Percentiles rank a stretch among this genome's conserved stretches.
These are phyloP conservation scores for Chaetogeoica ovagalla DNA, from an alignment of 2,888 invertebrate species.

Conservation along the genomic window DNA sequence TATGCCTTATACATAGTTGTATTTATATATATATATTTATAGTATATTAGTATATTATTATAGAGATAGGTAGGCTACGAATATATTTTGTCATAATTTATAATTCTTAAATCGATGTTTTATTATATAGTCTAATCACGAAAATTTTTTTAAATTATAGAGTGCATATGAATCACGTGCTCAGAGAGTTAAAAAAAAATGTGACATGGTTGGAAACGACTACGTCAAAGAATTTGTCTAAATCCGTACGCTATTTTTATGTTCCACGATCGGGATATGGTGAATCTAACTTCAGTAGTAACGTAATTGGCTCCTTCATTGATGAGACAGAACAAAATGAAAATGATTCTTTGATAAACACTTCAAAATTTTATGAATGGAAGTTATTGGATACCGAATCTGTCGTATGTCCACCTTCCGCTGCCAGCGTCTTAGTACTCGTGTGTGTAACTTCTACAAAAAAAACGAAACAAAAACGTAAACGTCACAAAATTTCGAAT, in stretches of 20 bases:
- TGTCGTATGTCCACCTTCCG: conserved; percentile 17
- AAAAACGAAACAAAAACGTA: conserved; percentile 19
- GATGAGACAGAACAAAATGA: conserved; percentile 14
- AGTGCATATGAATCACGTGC: conserved; percentile 25
- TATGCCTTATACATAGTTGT: too few species aligned
- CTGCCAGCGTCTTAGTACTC: conserved; percentile 22
- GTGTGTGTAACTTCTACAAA: not conserved
- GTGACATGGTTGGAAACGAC: conserved; percentile 20
- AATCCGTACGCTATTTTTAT: conserved; percentile 39
- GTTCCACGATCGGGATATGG: not conserved
- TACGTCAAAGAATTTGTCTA: conserved; percentile 8
- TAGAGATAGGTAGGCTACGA: too few species aligned
- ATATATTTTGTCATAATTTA: too few species aligned
- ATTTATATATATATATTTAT: too few species aligned
- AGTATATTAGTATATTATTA: too few species aligned
- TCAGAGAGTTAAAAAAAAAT: conserved; percentile 40
- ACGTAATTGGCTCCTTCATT: not conserved
- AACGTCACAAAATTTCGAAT: not conserved
- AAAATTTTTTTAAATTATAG: not conserved
- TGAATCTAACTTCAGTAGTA: not conserved
- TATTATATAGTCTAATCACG: not conserved
- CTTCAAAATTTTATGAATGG: conserved; percentile 40
- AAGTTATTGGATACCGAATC: not conserved
- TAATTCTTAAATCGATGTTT: too few species aligned
- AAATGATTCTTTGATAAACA: not conserved